Evolutionary conservation across 2,797 vertebrate genomes (phyloP).

Genomic region (Thaleichthys pacificus): DNA sequence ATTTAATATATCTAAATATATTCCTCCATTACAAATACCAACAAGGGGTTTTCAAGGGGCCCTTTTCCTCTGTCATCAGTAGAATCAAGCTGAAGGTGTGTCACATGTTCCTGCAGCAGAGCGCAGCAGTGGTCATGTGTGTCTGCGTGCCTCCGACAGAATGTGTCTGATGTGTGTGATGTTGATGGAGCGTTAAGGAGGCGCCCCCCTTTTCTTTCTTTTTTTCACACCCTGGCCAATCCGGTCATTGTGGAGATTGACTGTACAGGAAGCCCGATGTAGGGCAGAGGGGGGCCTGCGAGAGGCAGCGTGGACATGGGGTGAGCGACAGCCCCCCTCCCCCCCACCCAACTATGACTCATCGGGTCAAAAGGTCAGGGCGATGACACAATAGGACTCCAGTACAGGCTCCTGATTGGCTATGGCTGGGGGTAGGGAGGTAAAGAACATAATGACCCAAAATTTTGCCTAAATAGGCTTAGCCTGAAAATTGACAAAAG

Average conservation of each 20-base stretch:
- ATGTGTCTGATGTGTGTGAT: conserved; percentile 8
- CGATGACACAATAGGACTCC: not conserved
- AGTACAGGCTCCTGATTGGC: not conserved
- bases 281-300: not conserved
- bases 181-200: conserved; percentile 12
- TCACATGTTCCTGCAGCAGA: not conserved
- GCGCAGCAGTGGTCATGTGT: not conserved
- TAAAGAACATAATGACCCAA: too few species aligned
- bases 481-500: too few species aligned
- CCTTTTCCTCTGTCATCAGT: not conserved
- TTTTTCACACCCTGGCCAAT: conserved; percentile 26
- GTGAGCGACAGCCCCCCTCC: conserved; percentile 18
- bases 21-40: not conserved
- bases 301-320: conserved; percentile 7
- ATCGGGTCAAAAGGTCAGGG: conserved; percentile 25
- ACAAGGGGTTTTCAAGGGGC: not conserved
- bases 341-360: conserved; percentile 16
- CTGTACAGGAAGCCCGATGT: conserved; percentile 19
- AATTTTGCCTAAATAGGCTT: too few species aligned
- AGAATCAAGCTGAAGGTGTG: not conserved
- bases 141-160: not conserved
- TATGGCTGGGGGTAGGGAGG: not conserved
- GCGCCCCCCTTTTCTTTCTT: conserved; percentile 8
- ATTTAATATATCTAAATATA: not conserved
- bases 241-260: conserved; percentile 24